These are phyloP conservation scores for Triplophysa rosa DNA, from an alignment of 2,113 vertebrate genomes.

Conservation along the genomic window DNA sequence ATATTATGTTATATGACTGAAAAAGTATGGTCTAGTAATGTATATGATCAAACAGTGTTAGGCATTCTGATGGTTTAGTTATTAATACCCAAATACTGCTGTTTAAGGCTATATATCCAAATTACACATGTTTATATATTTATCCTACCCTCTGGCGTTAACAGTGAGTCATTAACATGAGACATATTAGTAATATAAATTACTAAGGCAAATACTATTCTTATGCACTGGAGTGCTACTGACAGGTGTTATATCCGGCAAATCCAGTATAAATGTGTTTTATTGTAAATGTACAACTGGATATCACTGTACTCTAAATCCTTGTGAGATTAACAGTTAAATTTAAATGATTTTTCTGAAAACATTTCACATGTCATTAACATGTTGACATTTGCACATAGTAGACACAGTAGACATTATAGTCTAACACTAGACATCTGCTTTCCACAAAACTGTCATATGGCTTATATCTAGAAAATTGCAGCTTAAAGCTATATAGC, in stretches of 20 bases:
- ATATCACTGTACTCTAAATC: too few species aligned
- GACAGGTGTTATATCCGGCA: background rate
- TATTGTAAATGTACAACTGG: background rate
- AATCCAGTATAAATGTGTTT: background rate
- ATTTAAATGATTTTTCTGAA: too few species aligned
- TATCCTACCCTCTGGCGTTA: background rate
- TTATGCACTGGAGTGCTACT: background rate
- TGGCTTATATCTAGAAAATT: too few species aligned
- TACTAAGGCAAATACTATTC: background rate
- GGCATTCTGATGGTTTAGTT: background rate
- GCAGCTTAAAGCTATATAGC: too few species aligned
- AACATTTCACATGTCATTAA: too few species aligned
- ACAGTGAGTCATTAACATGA: slow-evolving; percentile 4
- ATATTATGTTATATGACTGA: background rate
- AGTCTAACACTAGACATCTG: too few species aligned
- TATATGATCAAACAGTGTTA: slow-evolving; percentile 13
- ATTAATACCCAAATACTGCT: background rate
- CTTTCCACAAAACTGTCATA: too few species aligned
- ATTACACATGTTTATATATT: background rate
- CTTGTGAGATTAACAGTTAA: too few species aligned
- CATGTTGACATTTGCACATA: too few species aligned
- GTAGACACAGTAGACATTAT: too few species aligned
- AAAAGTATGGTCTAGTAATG: slow-evolving; percentile 11
- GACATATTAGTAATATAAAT: background rate
- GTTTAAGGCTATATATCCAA: background rate